phyloP scores from a whole-genome alignment of 2,113 vertebrate genomes.

The Cottus gobio region DNA sequence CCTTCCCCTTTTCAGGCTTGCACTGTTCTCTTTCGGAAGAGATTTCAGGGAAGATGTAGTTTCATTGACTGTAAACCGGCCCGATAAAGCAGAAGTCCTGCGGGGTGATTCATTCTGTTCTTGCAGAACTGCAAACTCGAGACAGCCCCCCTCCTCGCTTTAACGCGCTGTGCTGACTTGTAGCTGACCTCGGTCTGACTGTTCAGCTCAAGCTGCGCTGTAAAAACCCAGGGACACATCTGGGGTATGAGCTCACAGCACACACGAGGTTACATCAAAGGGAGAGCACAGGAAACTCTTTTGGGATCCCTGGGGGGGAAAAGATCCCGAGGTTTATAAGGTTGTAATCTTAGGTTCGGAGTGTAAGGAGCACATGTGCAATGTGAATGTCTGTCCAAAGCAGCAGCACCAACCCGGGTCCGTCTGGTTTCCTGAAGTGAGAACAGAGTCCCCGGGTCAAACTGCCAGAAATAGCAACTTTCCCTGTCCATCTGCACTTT shows the following conservation, averaged over 20 bases:
- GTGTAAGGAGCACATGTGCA: conserved; percentile 7
- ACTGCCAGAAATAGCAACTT: conserved; percentile 64
- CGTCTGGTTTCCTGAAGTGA: conserved; percentile 51
- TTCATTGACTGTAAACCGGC: conserved; percentile 42
- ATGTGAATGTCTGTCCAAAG: background rate
- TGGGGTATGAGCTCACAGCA: conserved; percentile 23
- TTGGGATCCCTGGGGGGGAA: background rate
- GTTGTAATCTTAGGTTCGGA: conserved; percentile 29
- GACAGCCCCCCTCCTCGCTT: no score
- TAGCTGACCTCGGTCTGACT: conserved; percentile 42
- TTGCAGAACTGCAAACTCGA: background rate
- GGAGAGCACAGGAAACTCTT: conserved; percentile 23
- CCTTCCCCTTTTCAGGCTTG: conserved; percentile 13
- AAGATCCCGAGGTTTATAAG: conserved; percentile 18
- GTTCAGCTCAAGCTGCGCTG: conserved; percentile 30
- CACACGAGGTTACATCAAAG: conserved; percentile 51
- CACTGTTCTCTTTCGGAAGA: background rate
- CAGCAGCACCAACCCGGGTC: conserved; percentile 33
- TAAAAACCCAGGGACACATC: conserved; percentile 46
- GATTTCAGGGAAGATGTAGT: conserved; percentile 19
- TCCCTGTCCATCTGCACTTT: conserved; percentile 50
- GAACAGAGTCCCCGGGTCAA: conserved; percentile 10
- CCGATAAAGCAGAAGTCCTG: conserved; percentile 43
- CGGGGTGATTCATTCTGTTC: background rate
- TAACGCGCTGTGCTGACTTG: conserved; percentile 11